Evolutionary conservation across 2,888 invertebrate species (phyloP).

Genomic region (Hemaris fuciformis): DNA sequence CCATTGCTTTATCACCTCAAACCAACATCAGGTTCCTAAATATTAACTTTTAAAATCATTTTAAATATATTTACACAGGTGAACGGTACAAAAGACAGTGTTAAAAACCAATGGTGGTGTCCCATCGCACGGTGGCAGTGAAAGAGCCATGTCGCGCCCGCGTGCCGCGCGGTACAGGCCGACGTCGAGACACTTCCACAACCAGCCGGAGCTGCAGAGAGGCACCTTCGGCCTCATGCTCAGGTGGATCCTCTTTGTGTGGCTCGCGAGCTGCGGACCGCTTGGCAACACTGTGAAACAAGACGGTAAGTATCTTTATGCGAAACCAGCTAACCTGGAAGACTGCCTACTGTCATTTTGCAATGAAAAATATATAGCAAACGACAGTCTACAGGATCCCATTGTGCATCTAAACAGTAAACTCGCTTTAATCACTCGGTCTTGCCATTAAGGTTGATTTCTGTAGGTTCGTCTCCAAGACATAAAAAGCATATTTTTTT

Average conservation of each 20-base stretch:
- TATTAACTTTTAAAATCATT: no score
- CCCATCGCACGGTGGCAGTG: slow-evolving; percentile 34
- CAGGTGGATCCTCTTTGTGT: slow-evolving; percentile 69
- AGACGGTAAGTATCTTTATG: slow-evolving; percentile 60
- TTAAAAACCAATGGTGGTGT: slow-evolving; percentile 42
- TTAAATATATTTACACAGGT: neutral
- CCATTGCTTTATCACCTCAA: no score
- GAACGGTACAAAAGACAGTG: slow-evolving; percentile 15
- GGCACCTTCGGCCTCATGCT: slow-evolving; percentile 64
- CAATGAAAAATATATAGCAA: no score
- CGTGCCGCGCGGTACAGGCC: slow-evolving; percentile 51
- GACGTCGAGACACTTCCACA: slow-evolving; percentile 73
- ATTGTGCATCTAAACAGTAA: no score
- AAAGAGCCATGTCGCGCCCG: slow-evolving; percentile 54
- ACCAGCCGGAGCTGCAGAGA: slow-evolving; percentile 70
- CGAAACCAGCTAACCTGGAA: no score
- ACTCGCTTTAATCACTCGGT: no score
- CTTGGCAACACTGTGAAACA: slow-evolving; percentile 73
- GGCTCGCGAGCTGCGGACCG: slow-evolving; percentile 71
- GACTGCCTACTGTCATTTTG: no score
- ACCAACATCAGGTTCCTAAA: no score
- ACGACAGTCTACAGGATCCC: no score
- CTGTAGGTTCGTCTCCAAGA: no score
- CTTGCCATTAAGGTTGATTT: no score
- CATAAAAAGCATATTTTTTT: no score